Conservation (phyloP, 2,888 invertebrate species). For the Diogma glabrata region DNA sequence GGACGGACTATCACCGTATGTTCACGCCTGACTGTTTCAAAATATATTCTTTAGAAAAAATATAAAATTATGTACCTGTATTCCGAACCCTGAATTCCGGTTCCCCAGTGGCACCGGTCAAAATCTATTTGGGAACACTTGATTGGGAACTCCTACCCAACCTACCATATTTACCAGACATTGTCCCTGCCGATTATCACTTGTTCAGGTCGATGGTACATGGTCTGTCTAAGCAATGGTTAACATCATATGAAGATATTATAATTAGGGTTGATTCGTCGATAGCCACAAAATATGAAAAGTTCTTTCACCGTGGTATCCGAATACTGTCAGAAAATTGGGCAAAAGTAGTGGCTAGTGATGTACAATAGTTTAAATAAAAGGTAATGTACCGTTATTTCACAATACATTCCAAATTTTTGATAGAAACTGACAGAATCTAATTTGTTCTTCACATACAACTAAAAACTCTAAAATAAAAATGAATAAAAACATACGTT, state of each 20-base stretch:
- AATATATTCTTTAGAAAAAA: too few relatives aligned
- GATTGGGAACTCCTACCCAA: slow-evolving; percentile 7
- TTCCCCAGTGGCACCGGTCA: too few relatives aligned
- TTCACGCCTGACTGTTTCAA: too few relatives aligned
- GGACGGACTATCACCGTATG: too few relatives aligned
- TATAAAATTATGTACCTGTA: too few relatives aligned
- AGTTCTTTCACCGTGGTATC: not conserved
- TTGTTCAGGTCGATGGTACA: not conserved
- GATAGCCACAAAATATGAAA: not conserved
- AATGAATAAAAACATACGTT: too few relatives aligned
- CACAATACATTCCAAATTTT: not conserved
- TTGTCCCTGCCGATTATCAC: not conserved
- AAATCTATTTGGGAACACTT: slow-evolving; percentile 4
- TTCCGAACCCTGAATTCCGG: too few relatives aligned
- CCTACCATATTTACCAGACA: not conserved
- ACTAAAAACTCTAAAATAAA: too few relatives aligned
- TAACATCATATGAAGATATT: not conserved
- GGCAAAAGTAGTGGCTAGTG: not conserved
- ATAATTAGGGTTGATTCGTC: not conserved
- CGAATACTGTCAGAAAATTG: not conserved
- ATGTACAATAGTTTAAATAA: not conserved
- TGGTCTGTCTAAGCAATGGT: not conserved
- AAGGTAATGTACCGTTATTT: too few relatives aligned
- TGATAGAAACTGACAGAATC: not conserved
- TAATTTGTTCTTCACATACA: too few relatives aligned